Conservation (phyloP, 64 coral and sea anemone species). For the Pocillopora damicornis region DNA sequence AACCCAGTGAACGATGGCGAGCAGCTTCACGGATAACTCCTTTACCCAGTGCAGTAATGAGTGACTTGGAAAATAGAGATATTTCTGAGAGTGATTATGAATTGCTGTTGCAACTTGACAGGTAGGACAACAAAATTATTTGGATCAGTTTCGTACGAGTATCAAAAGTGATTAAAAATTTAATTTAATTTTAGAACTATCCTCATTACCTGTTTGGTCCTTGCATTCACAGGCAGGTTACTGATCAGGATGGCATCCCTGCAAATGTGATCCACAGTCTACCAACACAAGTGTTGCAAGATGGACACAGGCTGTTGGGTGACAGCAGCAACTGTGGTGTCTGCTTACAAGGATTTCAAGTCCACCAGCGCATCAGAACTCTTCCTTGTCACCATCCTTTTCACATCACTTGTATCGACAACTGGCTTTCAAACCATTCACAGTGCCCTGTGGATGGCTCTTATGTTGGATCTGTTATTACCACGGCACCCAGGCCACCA, state of each 20-base stretch:
- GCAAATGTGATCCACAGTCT: constrained; percentile 82
- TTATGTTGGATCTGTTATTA: constrained; percentile 16
- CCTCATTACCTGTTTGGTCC: not conserved
- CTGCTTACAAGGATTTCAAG: constrained; percentile 64
- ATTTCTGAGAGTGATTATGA: constrained; percentile 91
- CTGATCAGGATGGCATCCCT: constrained; percentile 61
- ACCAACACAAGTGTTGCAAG: constrained; percentile 74
- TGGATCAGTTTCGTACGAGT: too few relatives aligned
- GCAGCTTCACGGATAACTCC: constrained; percentile 71
- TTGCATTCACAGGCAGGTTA: constrained; percentile 43
- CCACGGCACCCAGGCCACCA: not conserved
- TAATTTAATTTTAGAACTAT: not conserved
- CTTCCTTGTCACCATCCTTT: constrained; percentile 79
- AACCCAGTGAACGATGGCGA: constrained; percentile 87
- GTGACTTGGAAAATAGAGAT: constrained; percentile 71
- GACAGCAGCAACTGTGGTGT: constrained; percentile 72
- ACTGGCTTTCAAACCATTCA: constrained; percentile 69
- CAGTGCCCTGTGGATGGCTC: constrained; percentile 76
- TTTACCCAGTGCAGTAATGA: constrained; percentile 81
- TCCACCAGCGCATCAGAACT: constrained; percentile 66
- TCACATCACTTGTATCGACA: constrained; percentile 80
- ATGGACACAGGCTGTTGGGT: constrained; percentile 67
- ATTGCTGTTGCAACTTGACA: constrained; percentile 90
- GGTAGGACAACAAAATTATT: constrained; percentile 28
- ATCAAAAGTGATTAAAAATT: too few relatives aligned